Evolutionary conservation across 2,888 invertebrate species (phyloP).

Genomic region (Lissocephala sabroskyi): DNA sequence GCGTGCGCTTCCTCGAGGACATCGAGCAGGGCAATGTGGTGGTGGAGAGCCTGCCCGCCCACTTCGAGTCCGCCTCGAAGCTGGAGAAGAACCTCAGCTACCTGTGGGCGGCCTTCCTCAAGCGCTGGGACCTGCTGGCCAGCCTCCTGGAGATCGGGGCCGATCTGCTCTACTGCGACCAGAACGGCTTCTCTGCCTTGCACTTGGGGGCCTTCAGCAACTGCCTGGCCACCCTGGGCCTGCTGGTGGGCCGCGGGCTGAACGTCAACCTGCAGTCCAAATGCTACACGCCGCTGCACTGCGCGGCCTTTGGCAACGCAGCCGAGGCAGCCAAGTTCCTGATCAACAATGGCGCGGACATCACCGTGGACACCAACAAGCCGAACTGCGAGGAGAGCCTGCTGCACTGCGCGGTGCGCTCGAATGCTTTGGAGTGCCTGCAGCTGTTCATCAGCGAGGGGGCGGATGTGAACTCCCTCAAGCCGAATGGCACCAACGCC

Average conservation of each 20-base stretch:
- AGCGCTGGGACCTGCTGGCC: constrained; percentile 79
- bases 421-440: constrained; percentile 87
- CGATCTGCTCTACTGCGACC: constrained; percentile 80
- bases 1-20: constrained; percentile 80
- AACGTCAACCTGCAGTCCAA: constrained; percentile 81
- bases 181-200: constrained; percentile 82
- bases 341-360: constrained; percentile 80
- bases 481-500: constrained; percentile 84
- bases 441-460: constrained; percentile 83
- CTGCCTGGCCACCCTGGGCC: constrained; percentile 80
- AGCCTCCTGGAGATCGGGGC: constrained; percentile 79
- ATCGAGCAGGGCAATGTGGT: constrained; percentile 80
- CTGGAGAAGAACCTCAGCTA: constrained; percentile 82
- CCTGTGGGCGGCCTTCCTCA: constrained; percentile 83
- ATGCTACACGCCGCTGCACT: constrained; percentile 88
- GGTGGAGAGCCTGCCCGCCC: constrained; percentile 74
- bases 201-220: constrained; percentile 86
- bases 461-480: constrained; percentile 82
- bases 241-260: constrained; percentile 79
- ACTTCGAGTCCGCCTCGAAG: constrained; percentile 76
- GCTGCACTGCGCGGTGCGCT: constrained; percentile 88
- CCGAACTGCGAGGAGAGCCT: constrained; percentile 83
- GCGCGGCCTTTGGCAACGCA: constrained; percentile 91
- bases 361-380: constrained; percentile 79
- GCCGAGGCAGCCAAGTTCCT: constrained; percentile 85